Base-by-base conservation (phyloP, 2,113 vertebrate genomes). In the Phoenicopterus ruber region DNA sequence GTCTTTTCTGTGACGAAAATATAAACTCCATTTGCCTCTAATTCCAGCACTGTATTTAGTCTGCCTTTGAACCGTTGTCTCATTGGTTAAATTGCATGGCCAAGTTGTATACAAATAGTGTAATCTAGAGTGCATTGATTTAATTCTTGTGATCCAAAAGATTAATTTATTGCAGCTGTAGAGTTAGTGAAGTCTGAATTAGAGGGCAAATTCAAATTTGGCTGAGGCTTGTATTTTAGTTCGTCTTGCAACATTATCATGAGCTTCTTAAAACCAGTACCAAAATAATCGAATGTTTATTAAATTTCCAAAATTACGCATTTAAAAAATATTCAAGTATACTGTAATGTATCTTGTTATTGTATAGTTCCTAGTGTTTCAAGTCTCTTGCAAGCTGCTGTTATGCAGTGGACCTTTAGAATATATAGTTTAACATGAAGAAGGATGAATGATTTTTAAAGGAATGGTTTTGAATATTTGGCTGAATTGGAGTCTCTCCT, bases 91-190 rank as follows among this genome's bases (percentile, higher is more conserved):
- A 62, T 94, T 78, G 46, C 57, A 42, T 49, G 49, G 28, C 49
- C 31, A 46, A 86, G n/a, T 82, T 88, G 55, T 82, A 3, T 62
- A 57, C 59, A 57, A 36, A 32, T 26, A 55, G 63, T 67, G 59
- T 52, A 69, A 14, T 63, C 44, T 61, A 57, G 52, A 84, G 73
- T 66, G 49, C 49, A 17, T 31, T 76, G 93, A 72, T 94, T 82
- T 88, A 54, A n/a, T 86, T 89, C 42, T 59, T 71, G 78, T 67
- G 81, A 89, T 86, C 40, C 65, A 82, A 63, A 54, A 82, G 32
- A 78, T 90, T 85, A 67, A 87, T 91, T 82, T 91, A 47, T 88
- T 93, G 73, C 81, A 94, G 59, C 61, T 93, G 66, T 78, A 50
- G 52, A 42, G 42, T 82, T 71, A 85, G 36, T 62, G 63, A 93